phyloP scores from a whole-genome alignment of 2,113 vertebrate species.

The Cyanistes caeruleus region DNA sequence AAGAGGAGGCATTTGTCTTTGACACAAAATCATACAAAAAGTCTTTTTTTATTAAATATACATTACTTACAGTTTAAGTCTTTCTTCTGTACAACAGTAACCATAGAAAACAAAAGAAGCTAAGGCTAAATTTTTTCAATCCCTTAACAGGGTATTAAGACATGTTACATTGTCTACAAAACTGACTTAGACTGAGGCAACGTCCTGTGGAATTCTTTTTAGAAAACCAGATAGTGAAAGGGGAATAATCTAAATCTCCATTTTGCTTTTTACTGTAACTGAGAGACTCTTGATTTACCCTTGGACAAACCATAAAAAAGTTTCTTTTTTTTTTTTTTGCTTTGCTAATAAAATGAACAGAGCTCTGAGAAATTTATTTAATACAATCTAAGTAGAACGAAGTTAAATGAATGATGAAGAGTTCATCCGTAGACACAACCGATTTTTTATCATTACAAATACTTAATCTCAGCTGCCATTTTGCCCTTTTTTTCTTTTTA shows the following conservation, averaged over 20 bases:
- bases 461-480: background rate
- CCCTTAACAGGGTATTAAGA: slow-evolving; percentile 73
- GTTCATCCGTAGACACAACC: background rate
- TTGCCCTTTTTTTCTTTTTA: background rate
- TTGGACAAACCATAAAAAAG: background rate
- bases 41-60: slow-evolving; percentile 92
- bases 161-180: slow-evolving; percentile 77
- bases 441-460: background rate
- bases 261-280: slow-evolving; percentile 65
- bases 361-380: background rate
- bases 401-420: background rate
- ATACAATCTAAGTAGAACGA: slow-evolving; percentile 3
- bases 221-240: slow-evolving; percentile 67
- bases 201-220: slow-evolving; percentile 65
- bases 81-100: slow-evolving; percentile 86
- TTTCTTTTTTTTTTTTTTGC: background rate
- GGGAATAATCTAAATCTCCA: slow-evolving; percentile 50
- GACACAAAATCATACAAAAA: slow-evolving; percentile 86
- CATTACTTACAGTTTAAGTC: slow-evolving; percentile 87
- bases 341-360: background rate
- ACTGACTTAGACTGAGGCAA: slow-evolving; percentile 75
- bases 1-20: slow-evolving; percentile 68
- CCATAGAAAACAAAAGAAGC: slow-evolving; percentile 86
- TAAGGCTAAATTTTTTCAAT: slow-evolving; percentile 74
- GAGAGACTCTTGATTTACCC: slow-evolving; percentile 47